Conservation (phyloP, 2,113 vertebrate species). For the Parotia lawesii region DNA sequence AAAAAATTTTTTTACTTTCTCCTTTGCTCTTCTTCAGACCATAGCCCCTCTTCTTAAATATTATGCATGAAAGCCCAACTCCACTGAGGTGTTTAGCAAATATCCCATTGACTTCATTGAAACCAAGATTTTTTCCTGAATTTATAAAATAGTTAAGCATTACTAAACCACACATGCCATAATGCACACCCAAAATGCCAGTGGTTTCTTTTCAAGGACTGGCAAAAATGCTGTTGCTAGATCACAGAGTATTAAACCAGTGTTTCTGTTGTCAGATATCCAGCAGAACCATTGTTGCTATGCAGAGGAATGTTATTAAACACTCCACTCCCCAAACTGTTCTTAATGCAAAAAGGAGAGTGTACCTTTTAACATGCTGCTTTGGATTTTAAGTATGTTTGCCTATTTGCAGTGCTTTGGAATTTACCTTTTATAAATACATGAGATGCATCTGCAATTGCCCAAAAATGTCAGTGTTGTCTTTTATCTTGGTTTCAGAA, state of each 20-base stretch:
- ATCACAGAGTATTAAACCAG: not conserved
- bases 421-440: not conserved
- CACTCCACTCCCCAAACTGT: not conserved
- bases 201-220: slow-evolving; percentile 16
- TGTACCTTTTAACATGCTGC: not conserved
- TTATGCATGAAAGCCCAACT: not conserved
- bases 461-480: not conserved
- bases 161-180: not conserved
- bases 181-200: slow-evolving; percentile 4
- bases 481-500: not conserved
- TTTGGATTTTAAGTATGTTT: not conserved
- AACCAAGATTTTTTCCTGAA: not conserved
- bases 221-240: not conserved
- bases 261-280: slow-evolving; percentile 5
- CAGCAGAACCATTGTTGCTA: not conserved
- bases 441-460: not conserved
- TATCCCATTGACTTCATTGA: not conserved
- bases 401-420: not conserved
- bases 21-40: not conserved
- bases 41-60: not conserved
- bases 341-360: not conserved
- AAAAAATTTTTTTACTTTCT: not conserved
- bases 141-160: not conserved
- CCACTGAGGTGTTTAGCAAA: not conserved
- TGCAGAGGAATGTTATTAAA: not conserved